phyloP scores from a whole-genome alignment of 2,888 invertebrate species.

The Miltochrista miniata region DNA sequence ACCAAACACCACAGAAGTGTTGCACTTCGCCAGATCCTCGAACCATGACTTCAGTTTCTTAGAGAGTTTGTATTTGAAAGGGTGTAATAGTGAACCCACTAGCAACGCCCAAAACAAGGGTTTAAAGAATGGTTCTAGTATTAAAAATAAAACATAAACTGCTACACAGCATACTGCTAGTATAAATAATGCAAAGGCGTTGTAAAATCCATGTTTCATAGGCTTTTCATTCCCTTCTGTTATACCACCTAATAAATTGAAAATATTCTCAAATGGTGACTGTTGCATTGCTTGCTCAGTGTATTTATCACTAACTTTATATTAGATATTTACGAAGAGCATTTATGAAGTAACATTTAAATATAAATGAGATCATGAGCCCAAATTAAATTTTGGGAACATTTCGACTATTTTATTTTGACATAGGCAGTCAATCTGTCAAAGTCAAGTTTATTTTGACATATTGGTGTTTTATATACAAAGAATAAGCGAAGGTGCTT shows the following conservation, averaged over 20 bases:
- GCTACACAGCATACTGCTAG: constrained; percentile 87
- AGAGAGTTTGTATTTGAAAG: constrained; percentile 93
- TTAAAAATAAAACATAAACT: constrained; percentile 91
- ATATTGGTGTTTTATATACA: too few species aligned
- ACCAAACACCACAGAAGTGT: constrained; percentile 85
- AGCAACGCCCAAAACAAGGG: constrained; percentile 98
- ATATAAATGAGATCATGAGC: constrained; percentile 55
- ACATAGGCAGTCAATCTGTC: neutral
- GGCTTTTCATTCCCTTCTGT: constrained; percentile 93
- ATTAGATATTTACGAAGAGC: constrained; percentile 6
- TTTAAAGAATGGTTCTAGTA: constrained; percentile 95
- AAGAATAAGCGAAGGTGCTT: too few species aligned
- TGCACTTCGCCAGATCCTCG: constrained; percentile 85
- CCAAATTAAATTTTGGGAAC: constrained; percentile 40
- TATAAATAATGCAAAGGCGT: constrained; percentile 92
- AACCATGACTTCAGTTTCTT: constrained; percentile 92
- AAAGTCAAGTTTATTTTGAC: neutral
- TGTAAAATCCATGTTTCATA: constrained; percentile 96
- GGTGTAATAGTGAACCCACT: constrained; percentile 98
- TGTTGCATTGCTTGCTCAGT: constrained; percentile 70
- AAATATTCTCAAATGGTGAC: constrained; percentile 86
- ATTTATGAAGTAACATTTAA: constrained; percentile 18
- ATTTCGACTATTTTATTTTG: constrained; percentile 14
- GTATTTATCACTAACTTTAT: neutral
- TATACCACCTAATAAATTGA: constrained; percentile 86